Evolutionary conservation across 2,797 vertebrate genomes (phyloP), one percentile per base, ranked within the genome.

Genomic region (Notolepis coatsorum): DNA sequence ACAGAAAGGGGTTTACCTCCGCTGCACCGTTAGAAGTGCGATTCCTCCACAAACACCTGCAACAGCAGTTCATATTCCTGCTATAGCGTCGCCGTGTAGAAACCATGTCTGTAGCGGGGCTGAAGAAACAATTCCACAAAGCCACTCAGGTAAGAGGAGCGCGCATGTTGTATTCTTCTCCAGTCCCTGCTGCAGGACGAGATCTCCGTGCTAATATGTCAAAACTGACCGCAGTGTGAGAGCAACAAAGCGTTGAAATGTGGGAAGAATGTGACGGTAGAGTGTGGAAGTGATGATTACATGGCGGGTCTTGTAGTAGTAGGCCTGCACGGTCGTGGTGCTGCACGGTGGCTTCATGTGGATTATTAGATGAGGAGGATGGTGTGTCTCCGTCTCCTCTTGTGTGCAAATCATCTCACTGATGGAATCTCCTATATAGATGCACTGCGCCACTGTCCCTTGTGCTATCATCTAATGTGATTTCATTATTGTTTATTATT

Each of bases 81-180:
- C 20, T 13, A 2, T 21, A 24, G 10, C 15, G 13, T 33, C 31
- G 18, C 39, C 71, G 77, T 37, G 75, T 65, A 75, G 77, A 76
- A 25, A 85, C 57, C 84, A 96, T 96, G 95, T 95, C 95, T 75
- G 94, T 96, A 86, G 95, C 95, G 65, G 96, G 96, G 64, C 86
- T 97, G 9, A 97, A 96, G 91, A 97, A 97, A 82, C 96, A 97
- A 67, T 97, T 97, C 91, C 96, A 96, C 89, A 97, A 97, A 92
- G 96, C 96, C 77, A 97, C 96, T 25, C 96, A 97, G 95, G 96
- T 97, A 92, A 82, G 59, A 63, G 53, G n/a, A 35, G 27, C 47
- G 28, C 13, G 4, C 49, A 18, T 37, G 5, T 10, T 24, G 20
- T 23, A 4, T 10, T 10, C 18, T 41, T 4, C 18, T 3, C 12